Conservation (phyloP, 2,888 invertebrate species). For the Drosophila robusta region DNA sequence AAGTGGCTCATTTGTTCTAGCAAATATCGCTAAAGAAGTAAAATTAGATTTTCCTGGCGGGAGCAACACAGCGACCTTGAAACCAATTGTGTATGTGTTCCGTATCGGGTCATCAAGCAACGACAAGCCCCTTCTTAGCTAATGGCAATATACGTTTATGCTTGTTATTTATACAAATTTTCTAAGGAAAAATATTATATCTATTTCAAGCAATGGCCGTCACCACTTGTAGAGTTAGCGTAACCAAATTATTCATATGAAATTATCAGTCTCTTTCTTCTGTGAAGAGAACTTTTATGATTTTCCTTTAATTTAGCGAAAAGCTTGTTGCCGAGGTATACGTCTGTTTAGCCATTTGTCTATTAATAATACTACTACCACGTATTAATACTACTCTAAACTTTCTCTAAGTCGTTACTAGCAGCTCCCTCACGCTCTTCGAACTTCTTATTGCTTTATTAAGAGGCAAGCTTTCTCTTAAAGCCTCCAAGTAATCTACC, state of each 20-base stretch:
- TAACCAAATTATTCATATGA: too few species aligned
- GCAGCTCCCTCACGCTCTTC: neutral
- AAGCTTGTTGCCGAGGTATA: neutral
- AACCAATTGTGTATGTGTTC: slow-evolving; percentile 2
- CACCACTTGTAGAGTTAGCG: too few species aligned
- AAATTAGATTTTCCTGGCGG: slow-evolving; percentile 18
- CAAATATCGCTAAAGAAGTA: slow-evolving; percentile 20
- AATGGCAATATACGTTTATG: slow-evolving; percentile 8
- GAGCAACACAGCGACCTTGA: slow-evolving; percentile 36
- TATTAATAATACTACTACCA: too few species aligned
- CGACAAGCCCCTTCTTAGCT: slow-evolving; percentile 28
- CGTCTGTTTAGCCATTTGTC: slow-evolving; percentile 7
- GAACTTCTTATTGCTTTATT: neutral
- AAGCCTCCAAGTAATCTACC: neutral
- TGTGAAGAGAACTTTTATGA: neutral
- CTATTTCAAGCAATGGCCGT: neutral
- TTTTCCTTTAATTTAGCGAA: neutral
- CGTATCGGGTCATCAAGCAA: slow-evolving; percentile 23
- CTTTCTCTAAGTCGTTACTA: slow-evolving; percentile 9
- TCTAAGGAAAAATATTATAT: neutral
- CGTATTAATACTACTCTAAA: neutral
- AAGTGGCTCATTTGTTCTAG: slow-evolving; percentile 29
- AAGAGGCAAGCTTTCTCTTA: neutral
- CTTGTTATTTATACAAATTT: neutral
- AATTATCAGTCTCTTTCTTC: neutral